Evolutionary conservation across 2,113 vertebrate genomes (phyloP).

Genomic region (Poeciliopsis occidentalis): DNA sequence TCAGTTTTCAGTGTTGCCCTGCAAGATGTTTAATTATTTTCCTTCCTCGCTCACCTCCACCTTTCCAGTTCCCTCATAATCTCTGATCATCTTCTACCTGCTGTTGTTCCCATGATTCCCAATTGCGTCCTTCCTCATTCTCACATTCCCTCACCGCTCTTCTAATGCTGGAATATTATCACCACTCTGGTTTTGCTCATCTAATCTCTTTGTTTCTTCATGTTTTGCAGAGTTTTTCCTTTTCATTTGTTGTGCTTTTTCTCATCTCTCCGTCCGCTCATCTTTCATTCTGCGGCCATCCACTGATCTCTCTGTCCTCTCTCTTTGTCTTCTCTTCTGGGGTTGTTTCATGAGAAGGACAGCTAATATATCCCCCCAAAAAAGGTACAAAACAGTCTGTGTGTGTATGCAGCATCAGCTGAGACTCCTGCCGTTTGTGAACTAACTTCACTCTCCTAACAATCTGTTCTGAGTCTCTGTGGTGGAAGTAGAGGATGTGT

Average conservation of each 20-base stretch:
- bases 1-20: conserved; percentile 25
- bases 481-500: conserved; percentile 1
- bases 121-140: conserved; percentile 31
- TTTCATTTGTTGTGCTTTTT: conserved; percentile 64
- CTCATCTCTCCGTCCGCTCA: conserved; percentile 48
- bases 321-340: conserved; percentile 83
- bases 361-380: conserved; percentile 90
- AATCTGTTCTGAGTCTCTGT: conserved; percentile 18
- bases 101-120: conserved; percentile 46
- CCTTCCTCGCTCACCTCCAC: conserved; percentile 23
- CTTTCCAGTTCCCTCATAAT: conserved; percentile 22
- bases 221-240: conserved; percentile 86
- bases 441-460: conserved; percentile 59
- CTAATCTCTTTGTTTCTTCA: conserved; percentile 82
- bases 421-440: conserved; percentile 46
- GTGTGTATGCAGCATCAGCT: conserved; percentile 64
- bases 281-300: conserved; percentile 80
- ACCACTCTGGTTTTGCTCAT: conserved; percentile 66
- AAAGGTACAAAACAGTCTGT: conserved; percentile 86
- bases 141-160: conserved; percentile 14
- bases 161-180: conserved; percentile 56
- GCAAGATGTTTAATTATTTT: conserved; percentile 7
- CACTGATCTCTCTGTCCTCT: conserved; percentile 86
- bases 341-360: conserved; percentile 93
- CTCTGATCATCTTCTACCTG: conserved; percentile 31